phyloP scores from a whole-genome alignment of 2,797 vertebrate genomes.

The Morus bassanus region DNA sequence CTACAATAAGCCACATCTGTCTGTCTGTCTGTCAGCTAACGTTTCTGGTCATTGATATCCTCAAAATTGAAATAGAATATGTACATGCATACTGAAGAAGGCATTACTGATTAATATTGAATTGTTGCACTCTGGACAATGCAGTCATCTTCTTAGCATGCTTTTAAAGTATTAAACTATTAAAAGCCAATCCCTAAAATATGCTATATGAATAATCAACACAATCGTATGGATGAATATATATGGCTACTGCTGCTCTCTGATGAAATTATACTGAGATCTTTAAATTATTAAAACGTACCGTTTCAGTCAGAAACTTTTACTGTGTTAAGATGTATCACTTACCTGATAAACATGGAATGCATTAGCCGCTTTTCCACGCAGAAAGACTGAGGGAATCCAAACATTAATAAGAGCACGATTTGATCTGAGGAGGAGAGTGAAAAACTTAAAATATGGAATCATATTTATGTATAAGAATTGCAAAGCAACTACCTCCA shows the following conservation, averaged over 20 bases:
- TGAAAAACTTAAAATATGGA: not conserved
- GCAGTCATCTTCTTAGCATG: not conserved
- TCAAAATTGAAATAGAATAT: not conserved
- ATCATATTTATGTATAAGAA: not conserved
- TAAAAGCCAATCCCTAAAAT: not conserved
- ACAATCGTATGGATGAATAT: not conserved
- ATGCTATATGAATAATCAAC: not conserved
- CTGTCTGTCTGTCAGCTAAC: not conserved
- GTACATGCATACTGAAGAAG: not conserved
- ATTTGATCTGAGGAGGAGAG: constrained; percentile 82
- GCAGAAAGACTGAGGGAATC: constrained; percentile 98
- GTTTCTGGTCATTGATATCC: not conserved
- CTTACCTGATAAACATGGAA: constrained; percentile 97
- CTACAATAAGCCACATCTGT: not conserved
- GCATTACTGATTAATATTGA: not conserved
- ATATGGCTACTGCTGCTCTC: not conserved
- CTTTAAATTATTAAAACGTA: not conserved
- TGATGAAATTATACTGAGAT: not conserved
- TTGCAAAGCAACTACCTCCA: not conserved
- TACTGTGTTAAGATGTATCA: not conserved
- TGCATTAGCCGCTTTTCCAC: constrained; percentile 90
- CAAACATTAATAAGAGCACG: constrained; percentile 98
- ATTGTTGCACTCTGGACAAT: not conserved
- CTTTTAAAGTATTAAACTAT: not conserved
- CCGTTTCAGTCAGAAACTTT: not conserved